A percentile compares a stretch with the other conserved stretches of the same genome.
Evolutionary conservation across 64 coral and sea anemone genomes (phyloP).

Genomic region (Platygyra sinensis): DNA sequence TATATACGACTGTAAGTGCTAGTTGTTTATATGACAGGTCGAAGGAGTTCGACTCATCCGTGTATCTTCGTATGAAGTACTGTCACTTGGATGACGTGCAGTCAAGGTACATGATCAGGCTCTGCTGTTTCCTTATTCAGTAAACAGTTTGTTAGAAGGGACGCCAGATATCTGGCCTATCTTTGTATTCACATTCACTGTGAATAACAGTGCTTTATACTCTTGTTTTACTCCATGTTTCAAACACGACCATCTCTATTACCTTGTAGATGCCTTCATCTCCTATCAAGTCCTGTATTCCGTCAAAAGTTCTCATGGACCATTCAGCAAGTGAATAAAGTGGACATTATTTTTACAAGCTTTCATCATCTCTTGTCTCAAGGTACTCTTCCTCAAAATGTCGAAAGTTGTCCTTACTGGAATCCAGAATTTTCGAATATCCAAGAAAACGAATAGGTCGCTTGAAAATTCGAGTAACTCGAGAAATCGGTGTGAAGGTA

Average conservation of each 20-base stretch:
- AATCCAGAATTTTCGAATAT: too few relatives aligned
- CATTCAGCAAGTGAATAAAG: slow-evolving; percentile 43
- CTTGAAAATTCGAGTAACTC: too few relatives aligned
- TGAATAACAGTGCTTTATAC: too few relatives aligned
- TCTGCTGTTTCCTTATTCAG: neutral
- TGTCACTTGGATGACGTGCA: slow-evolving; percentile 65
- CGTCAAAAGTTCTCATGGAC: slow-evolving; percentile 8
- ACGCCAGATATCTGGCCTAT: too few relatives aligned
- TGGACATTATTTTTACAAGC: slow-evolving; percentile 47
- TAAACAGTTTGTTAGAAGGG: too few relatives aligned
- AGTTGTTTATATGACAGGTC: slow-evolving; percentile 45
- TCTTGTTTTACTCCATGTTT: too few relatives aligned
- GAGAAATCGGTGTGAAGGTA: too few relatives aligned
- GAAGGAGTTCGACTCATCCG: slow-evolving; percentile 19
- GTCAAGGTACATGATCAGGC: slow-evolving; percentile 42
- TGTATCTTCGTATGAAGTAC: slow-evolving; percentile 74
- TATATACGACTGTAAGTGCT: neutral
- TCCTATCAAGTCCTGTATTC: slow-evolving; percentile 63
- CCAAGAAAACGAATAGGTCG: too few relatives aligned
- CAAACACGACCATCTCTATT: too few relatives aligned
- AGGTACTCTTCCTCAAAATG: neutral
- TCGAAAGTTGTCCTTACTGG: too few relatives aligned
- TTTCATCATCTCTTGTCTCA: slow-evolving; percentile 33
- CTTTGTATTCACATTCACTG: too few relatives aligned
- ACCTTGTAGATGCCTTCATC: slow-evolving; percentile 37